Evolutionary conservation across 2,888 invertebrate genomes (phyloP).

Genomic region (Erebia ligea): DNA sequence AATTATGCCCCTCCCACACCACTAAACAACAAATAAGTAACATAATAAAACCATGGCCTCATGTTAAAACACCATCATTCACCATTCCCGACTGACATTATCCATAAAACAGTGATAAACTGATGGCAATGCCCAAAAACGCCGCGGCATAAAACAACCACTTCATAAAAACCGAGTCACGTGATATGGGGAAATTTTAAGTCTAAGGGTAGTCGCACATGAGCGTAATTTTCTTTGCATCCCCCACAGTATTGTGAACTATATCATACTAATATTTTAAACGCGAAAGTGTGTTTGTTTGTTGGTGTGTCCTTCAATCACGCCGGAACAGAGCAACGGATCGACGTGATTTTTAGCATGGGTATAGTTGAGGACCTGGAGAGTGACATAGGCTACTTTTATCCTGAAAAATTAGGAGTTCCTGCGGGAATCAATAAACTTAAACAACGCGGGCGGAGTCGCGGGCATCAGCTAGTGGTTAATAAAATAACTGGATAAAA

Average conservation of each 20-base stretch:
- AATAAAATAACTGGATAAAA: too few relatives aligned
- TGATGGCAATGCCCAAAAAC: constrained; percentile 33
- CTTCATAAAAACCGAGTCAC: constrained; percentile 43
- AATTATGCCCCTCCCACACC: constrained; percentile 15
- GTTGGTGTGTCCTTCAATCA: too few relatives aligned
- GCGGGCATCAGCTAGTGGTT: too few relatives aligned
- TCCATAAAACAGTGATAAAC: constrained; percentile 35
- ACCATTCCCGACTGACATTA: constrained; percentile 26
- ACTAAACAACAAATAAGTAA: constrained; percentile 23
- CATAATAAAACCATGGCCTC: constrained; percentile 21
- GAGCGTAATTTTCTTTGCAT: background rate
- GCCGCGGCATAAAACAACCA: constrained; percentile 40
- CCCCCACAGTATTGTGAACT: background rate
- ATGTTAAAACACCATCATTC: constrained; percentile 28
- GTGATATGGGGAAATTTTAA: constrained; percentile 38
- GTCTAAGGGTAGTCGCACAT: background rate
- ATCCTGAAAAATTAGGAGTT: too few relatives aligned
- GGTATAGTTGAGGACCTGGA: too few relatives aligned
- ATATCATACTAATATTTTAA: too few relatives aligned
- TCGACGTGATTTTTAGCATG: too few relatives aligned
- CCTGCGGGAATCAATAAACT: too few relatives aligned
- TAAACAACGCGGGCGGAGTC: too few relatives aligned
- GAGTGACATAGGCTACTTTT: too few relatives aligned
- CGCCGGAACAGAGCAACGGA: too few relatives aligned
- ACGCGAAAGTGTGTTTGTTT: too few relatives aligned